phyloP scores from a whole-genome alignment of 2,797 vertebrate genomes.

The Falco concolor region DNA sequence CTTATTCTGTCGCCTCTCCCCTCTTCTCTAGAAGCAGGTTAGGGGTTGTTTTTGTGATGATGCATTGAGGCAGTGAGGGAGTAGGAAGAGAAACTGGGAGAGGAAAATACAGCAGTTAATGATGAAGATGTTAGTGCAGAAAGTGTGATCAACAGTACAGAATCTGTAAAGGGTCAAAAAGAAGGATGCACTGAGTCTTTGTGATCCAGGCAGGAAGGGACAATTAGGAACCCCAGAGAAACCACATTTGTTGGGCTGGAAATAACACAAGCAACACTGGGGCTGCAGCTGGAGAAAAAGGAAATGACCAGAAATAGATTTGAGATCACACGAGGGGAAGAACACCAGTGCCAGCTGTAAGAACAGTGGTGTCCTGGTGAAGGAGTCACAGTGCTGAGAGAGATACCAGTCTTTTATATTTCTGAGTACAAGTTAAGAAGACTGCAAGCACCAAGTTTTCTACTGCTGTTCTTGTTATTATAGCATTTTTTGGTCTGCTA shows the following conservation, averaged over 20 bases:
- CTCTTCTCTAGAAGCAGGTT: neutral
- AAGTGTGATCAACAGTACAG: neutral
- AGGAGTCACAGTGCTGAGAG: accelerated
- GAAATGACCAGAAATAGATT: neutral
- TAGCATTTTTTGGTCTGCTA: neutral
- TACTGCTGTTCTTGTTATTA: neutral
- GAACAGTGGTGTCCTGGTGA: neutral
- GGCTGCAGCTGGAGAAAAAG: neutral
- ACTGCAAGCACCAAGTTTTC: neutral
- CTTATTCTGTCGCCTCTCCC: neutral
- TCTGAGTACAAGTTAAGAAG: neutral
- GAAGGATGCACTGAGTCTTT: neutral
- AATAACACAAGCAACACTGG: neutral
- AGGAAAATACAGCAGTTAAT: neutral
- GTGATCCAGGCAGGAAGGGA: neutral
- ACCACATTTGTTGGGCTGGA: neutral
- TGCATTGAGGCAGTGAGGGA: neutral
- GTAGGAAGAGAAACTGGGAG: neutral
- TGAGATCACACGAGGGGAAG: neutral
- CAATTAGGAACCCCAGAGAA: neutral
- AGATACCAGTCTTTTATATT: neutral
- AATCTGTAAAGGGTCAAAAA: neutral
- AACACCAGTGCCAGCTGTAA: neutral
- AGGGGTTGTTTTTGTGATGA: neutral
- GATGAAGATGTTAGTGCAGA: neutral